Base-by-base conservation (phyloP, 2,113 vertebrate genomes). In the Myrmecophaga tridactyla region DNA sequence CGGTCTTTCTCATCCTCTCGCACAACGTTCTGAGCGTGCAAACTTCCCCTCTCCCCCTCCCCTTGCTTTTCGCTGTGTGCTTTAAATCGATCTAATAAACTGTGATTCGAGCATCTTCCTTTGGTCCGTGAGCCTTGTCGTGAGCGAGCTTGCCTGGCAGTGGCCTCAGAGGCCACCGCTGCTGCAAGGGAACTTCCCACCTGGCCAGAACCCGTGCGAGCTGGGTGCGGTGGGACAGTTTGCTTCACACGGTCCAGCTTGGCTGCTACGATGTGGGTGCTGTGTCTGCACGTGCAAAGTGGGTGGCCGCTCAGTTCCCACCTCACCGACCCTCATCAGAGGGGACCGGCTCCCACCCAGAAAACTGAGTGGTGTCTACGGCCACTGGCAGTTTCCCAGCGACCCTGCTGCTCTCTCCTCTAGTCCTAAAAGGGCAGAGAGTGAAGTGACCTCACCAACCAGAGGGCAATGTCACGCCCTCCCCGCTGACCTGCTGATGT, bases 91-190 rank as follows among this genome's bases (percentile, higher is more conserved):
- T 56, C n/a, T 25, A 51, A 31, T n/a, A 34, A 62, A 10, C 34
- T 1, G 5, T 6, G 9, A 80, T 41, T 72, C 14, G 63, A 86
- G 53, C 25, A 65, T 53, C 41, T 62, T 21, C 65, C 76, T 36
- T 48, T 39, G 82, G 36, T 56, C 65, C 51, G 20, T 4, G 20
- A 73, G 31, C 46, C 27, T 10, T 46, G 93, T 13, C 0, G 41
- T 25, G 18, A 31, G n/a, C 25, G 29, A 29, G 20, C n/a, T 46
- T 0, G 0, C 14, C 25, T 46, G 46, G 11, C 27, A 6, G 60
- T 48, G 8, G 25, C 36, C 13, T 3, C 25, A 23, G 29, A 36
- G 0, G 34, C 18, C 29, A 7, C 51, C 2, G 1, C 6, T 21
- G 34, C 31, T 78, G 31, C 62, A 77, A 58, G 46, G 39, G 12